Evolutionary conservation across 2,113 vertebrate species (phyloP).

Genomic region (Semnornis frantzii): DNA sequence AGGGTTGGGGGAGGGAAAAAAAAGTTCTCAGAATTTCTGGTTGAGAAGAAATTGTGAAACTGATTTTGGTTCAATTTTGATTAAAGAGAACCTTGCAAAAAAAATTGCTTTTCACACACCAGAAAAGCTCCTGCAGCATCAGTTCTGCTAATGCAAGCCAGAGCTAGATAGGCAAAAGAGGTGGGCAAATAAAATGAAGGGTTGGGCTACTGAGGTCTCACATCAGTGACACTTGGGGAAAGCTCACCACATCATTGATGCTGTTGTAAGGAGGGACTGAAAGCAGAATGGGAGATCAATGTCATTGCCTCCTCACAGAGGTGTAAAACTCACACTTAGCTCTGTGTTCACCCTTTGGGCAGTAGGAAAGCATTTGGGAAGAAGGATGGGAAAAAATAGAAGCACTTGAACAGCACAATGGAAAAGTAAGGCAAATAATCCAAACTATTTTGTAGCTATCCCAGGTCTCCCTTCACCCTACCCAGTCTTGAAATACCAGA

Average conservation of each 20-base stretch:
- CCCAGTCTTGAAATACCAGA: neutral
- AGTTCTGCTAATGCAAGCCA: neutral
- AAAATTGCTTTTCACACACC: neutral
- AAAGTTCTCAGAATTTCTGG: neutral
- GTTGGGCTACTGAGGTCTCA: neutral
- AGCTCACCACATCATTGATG: neutral
- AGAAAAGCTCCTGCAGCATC: neutral
- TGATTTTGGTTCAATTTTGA: neutral
- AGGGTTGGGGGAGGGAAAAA: neutral
- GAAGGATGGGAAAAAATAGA: neutral
- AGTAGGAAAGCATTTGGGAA: neutral
- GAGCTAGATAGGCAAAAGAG: neutral
- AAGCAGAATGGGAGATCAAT: constrained; percentile 17
- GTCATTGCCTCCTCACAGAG: constrained; percentile 20
- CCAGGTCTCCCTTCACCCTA: neutral
- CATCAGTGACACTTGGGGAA: neutral
- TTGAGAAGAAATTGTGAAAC: neutral
- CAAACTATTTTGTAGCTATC: neutral
- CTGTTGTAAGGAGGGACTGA: neutral
- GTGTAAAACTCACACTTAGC: neutral
- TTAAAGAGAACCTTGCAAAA: neutral
- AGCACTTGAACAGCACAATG: neutral
- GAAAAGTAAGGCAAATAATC: neutral
- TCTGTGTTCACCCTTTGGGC: constrained; percentile 5
- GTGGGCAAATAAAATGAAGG: neutral